Evolutionary conservation across 2,113 vertebrate species (phyloP), one percentile per base, ranked within the genome.

Genomic region (Psettodes erumei): DNA sequence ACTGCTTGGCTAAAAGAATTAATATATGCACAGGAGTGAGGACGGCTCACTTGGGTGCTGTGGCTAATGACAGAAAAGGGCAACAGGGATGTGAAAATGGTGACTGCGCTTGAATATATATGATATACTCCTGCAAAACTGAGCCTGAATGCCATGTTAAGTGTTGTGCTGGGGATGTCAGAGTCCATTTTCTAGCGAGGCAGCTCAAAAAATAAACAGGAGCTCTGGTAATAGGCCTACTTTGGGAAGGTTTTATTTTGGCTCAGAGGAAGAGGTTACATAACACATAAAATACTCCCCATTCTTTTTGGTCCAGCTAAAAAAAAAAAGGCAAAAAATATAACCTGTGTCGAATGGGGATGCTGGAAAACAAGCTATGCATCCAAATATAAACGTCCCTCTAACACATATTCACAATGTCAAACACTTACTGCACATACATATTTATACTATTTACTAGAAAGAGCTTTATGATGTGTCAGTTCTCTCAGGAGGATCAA

Each of bases 201-300:
- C 76, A 53, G 70, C 58, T 86, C 75, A 78, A 88, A 90, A n/a
- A 86, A 89, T 79, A 85, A 85, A 84, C 65, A 55, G 59, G 40
- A 82, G 56, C 48, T 64, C n/a, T 11, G 5, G 77, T 75, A 64
- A 87, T 77, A 81, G 69, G 54, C 65, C 82, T 58, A 62, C 79
- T 84, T 85, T 83, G 73, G 81, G 84, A 78, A 84, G 59, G 85
- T 87, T 90, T 76, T 83, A 81, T 89, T 86, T 83, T 83, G 85
- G 81, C 83, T 74, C 78, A 55, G 60, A 71, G 72, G 45, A 71
- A 33, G 48, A 71, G 68, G 84, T 89, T 88, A 78, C 79, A 87
- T 84, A 91, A 91, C 71, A 28, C 69, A 65, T 55, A 55, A 86
- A 86, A 86, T 75, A 62, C 76, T 79, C 71, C 65, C 71, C 60